A percentile compares a stretch with the other conserved stretches of the same genome.
These are phyloP conservation scores for Notamacropus eugenii DNA, from an alignment of 2,797 vertebrate genomes.

Conservation along the genomic window DNA sequence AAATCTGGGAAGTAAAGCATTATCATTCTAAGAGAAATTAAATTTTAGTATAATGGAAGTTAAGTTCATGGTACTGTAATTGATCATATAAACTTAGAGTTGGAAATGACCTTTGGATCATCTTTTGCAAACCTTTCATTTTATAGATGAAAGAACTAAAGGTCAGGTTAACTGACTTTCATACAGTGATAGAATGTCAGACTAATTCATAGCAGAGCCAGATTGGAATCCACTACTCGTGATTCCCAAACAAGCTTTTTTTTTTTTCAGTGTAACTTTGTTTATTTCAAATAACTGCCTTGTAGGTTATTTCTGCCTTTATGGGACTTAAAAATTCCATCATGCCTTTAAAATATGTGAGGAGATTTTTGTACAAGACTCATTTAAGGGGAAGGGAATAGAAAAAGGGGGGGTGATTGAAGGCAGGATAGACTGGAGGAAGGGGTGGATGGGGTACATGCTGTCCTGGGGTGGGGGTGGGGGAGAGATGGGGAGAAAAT, in stretches of 20 bases:
- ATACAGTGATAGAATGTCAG: background rate
- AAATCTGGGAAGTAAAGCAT: conserved; percentile 13
- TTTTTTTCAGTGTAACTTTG: background rate
- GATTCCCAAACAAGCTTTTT: background rate
- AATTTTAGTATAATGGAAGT: background rate
- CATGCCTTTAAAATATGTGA: background rate
- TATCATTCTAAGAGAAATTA: background rate
- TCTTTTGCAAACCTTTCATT: background rate
- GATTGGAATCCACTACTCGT: background rate
- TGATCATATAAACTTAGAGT: background rate
- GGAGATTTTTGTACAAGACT: background rate
- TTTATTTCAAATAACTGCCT: background rate
- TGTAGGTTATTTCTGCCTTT: background rate
- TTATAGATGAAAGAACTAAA: background rate
- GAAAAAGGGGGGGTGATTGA: too few relatives aligned
- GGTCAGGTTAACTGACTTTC: background rate
- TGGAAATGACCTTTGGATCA: background rate
- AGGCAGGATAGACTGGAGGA: too few relatives aligned
- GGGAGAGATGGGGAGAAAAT: too few relatives aligned
- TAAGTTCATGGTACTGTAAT: background rate
- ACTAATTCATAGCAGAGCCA: background rate
- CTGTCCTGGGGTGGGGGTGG: too few relatives aligned
- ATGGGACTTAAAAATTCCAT: background rate
- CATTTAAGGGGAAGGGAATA: background rate
- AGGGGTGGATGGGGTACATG: too few relatives aligned